Conservation (phyloP, 53 echinoderm and acorn worm species). For the Antedon mediterranea region DNA sequence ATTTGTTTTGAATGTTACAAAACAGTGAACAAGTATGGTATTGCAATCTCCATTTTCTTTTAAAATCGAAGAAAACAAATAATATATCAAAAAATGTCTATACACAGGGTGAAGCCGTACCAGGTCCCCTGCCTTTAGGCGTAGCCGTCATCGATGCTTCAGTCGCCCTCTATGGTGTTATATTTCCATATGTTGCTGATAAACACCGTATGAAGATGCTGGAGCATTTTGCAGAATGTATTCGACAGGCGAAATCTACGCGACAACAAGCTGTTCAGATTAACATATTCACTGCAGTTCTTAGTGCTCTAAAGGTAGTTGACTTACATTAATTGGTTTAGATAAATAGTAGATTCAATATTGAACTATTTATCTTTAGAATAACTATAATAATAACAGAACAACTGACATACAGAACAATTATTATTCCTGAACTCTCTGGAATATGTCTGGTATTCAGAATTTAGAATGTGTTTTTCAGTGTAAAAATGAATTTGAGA, state of each 20-base stretch:
- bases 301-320: slow-evolving; percentile 95
- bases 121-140: slow-evolving; percentile 88
- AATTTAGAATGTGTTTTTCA: no score
- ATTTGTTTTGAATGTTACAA: no score
- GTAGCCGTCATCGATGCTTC: slow-evolving; percentile 96
- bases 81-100: background rate
- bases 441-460: no score
- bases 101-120: slow-evolving; percentile 46
- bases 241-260: slow-evolving; percentile 80
- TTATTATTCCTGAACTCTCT: no score
- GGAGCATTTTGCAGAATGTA: slow-evolving; percentile 90
- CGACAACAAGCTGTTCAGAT: slow-evolving; percentile 94
- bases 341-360: no score
- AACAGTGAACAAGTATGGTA: no score
- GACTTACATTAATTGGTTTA: no score
- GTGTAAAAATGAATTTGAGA: no score
- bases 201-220: slow-evolving; percentile 86
- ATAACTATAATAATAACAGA: no score
- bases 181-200: slow-evolving; percentile 84
- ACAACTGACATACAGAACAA: no score
- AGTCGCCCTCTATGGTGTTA: slow-evolving; percentile 70
- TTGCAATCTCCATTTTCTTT: no score
- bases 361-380: no score
- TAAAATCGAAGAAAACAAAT: background rate
- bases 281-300: slow-evolving; percentile 88